Conservation (phyloP, 2,888 invertebrate genomes). For the Xanthorhoe designata region DNA sequence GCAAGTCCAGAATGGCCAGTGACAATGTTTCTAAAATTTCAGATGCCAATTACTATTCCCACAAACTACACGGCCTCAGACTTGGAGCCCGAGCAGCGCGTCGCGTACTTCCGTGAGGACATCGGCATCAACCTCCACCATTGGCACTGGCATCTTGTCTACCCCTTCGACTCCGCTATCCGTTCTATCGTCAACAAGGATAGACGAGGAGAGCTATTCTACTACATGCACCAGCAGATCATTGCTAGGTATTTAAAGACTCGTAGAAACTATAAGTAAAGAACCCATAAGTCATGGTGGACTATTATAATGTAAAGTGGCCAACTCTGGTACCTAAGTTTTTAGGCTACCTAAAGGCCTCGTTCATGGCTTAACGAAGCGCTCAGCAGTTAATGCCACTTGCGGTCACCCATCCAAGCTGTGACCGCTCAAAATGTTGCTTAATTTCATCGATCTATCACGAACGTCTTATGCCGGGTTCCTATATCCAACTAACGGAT, state of each 20-base stretch:
- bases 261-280: no score
- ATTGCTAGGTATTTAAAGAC: slow-evolving; percentile 80
- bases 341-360: no score
- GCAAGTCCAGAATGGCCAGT: not conserved
- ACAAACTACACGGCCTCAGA: slow-evolving; percentile 91
- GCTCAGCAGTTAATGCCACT: no score
- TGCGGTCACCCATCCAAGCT: no score
- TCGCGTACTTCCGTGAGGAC: slow-evolving; percentile 95
- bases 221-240: slow-evolving; percentile 92
- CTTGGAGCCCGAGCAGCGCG: slow-evolving; percentile 90
- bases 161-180: slow-evolving; percentile 89
- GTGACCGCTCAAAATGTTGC: no score
- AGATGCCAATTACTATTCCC: slow-evolving; percentile 89
- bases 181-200: slow-evolving; percentile 88
- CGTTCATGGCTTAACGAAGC: no score
- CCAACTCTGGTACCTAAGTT: no score
- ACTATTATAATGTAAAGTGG: no score
- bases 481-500: no score
- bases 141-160: slow-evolving; percentile 97
- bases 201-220: slow-evolving; percentile 91
- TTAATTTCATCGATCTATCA: no score
- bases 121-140: slow-evolving; percentile 94
- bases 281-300: no score
- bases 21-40: not conserved
- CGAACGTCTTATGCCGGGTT: no score